Evolutionary conservation across 2,888 invertebrate genomes (phyloP).

Genomic region (Dryadula phaetusa): DNA sequence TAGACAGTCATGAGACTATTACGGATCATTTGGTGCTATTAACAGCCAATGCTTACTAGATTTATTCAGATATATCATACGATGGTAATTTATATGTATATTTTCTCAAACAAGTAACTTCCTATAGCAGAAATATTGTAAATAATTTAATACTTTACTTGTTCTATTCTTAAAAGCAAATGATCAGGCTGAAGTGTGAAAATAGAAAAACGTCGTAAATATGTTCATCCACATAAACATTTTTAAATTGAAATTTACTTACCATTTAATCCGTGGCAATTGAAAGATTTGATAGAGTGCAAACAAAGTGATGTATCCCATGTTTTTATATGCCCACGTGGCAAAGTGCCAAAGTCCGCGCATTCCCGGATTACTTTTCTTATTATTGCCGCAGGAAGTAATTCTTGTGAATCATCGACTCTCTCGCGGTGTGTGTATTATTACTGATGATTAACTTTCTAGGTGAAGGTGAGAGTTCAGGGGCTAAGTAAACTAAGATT

Average conservation of each 20-base stretch:
- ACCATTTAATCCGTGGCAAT: constrained; percentile 32
- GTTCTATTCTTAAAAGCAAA: constrained; percentile 3
- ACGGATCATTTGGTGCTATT: constrained; percentile 37
- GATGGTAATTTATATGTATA: not conserved
- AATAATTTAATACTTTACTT: not conserved
- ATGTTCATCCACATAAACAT: constrained; percentile 11
- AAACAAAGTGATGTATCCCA: constrained; percentile 63
- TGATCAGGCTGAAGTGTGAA: not conserved
- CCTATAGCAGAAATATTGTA: not conserved
- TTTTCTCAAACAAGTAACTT: not conserved
- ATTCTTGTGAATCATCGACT: constrained; percentile 54
- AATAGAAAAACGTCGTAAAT: constrained; percentile 5
- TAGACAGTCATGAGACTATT: constrained; percentile 37
- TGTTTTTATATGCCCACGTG: constrained; percentile 53
- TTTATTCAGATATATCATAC: not conserved
- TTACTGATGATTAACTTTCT: constrained; percentile 32
- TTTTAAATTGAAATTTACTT: constrained; percentile 12
- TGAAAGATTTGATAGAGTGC: constrained; percentile 63
- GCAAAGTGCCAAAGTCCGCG: constrained; percentile 64
- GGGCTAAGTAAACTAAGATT: constrained; percentile 2
- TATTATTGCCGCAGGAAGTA: constrained; percentile 57
- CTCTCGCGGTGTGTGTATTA: constrained; percentile 43
- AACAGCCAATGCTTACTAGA: constrained; percentile 30
- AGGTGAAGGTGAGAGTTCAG: constrained; percentile 44
- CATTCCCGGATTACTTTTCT: constrained; percentile 63